Conservation (phyloP, 2,888 invertebrate species). For the Pterostichus madidus region DNA sequence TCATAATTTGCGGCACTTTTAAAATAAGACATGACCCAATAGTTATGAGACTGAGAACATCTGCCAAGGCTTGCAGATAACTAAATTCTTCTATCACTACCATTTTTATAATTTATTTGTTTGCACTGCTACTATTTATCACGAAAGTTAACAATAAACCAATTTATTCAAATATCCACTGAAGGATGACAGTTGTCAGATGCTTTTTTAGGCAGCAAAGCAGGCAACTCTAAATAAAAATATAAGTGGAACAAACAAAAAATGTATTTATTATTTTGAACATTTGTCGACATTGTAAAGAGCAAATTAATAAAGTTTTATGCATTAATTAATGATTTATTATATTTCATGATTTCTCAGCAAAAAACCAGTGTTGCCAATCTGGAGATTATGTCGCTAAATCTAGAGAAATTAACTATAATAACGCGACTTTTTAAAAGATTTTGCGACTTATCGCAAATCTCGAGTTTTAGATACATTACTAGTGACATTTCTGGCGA, state of each 20-base stretch:
- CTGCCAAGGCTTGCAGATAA: conserved; percentile 75
- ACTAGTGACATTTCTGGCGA: no score
- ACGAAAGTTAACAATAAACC: conserved; percentile 1
- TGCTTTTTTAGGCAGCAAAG: not conserved
- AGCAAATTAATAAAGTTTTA: no score
- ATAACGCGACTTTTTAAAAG: no score
- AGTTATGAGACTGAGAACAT: conserved; percentile 86
- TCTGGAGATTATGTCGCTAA: no score
- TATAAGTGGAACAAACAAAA: not conserved
- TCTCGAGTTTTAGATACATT: no score
- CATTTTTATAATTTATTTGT: conserved; percentile 36
- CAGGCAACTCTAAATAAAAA: not conserved
- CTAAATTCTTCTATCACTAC: conserved; percentile 60
- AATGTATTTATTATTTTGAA: not conserved
- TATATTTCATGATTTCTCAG: no score
- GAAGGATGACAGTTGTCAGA: not conserved
- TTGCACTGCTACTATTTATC: not conserved
- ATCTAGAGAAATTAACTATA: no score
- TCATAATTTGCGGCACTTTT: conserved; percentile 91
- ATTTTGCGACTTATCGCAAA: no score
- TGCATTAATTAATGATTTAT: no score
- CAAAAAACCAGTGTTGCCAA: no score
- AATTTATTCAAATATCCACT: not conserved
- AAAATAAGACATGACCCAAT: conserved; percentile 87
- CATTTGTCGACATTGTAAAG: no score